phyloP scores from a whole-genome alignment of 2,113 vertebrate species.

The Cyanoramphus novaezelandiae region DNA sequence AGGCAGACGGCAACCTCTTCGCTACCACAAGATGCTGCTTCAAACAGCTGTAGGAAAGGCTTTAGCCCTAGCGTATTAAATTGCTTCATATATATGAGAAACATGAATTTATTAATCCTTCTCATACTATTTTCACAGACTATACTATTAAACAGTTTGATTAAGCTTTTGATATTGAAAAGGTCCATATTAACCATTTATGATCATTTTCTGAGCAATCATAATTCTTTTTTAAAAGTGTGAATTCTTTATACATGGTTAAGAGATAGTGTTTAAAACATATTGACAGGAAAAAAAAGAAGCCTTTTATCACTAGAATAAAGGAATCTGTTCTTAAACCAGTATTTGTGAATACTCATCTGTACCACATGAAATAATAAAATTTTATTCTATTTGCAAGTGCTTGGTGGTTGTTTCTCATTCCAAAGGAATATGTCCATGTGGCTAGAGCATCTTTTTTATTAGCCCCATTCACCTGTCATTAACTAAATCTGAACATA shows the following conservation, averaged over 20 bases:
- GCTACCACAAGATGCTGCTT: neutral
- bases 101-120: neutral
- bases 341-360: neutral
- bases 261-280: neutral
- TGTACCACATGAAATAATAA: neutral
- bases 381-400: neutral
- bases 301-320: neutral
- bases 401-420: neutral
- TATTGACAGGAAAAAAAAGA: neutral
- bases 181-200: neutral
- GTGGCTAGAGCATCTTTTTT: neutral
- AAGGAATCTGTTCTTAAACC: neutral
- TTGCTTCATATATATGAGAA: neutral
- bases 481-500: neutral
- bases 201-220: neutral
- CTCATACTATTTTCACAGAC: neutral
- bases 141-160: neutral
- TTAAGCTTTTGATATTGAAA: neutral
- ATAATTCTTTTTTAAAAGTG: neutral
- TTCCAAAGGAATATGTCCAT: neutral
- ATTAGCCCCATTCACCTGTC: neutral
- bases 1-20: rapidly evolving
- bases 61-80: neutral
- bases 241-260: neutral
- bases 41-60: neutral